A percentile compares a stretch with the other conserved stretches of the same genome.
Conservation (phyloP, 2,113 vertebrate species). For the Aramus guarauna region DNA sequence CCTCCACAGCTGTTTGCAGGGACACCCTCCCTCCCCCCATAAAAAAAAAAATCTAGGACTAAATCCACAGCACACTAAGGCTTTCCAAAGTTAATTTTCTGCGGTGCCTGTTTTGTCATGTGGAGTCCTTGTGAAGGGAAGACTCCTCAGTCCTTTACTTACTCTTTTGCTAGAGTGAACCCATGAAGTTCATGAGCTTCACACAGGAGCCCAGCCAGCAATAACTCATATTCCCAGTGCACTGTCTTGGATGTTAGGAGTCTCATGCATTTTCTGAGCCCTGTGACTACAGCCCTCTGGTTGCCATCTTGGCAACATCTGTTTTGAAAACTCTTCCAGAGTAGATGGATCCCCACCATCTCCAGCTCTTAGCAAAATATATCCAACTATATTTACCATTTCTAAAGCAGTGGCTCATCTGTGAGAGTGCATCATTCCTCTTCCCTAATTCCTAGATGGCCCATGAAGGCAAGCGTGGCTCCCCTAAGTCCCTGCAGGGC, state of each 20-base stretch:
- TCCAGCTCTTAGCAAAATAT: not conserved
- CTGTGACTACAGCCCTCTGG: not conserved
- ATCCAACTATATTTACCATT: not conserved
- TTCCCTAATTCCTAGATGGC: not conserved
- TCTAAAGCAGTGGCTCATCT: not conserved
- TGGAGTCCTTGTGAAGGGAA: not conserved
- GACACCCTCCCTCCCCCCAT: fast-evolving
- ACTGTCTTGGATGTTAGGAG: not conserved
- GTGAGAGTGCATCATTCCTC: not conserved
- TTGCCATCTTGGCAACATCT: not conserved
- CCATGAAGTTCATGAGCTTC: not conserved
- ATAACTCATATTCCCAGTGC: not conserved
- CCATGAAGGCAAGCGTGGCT: not conserved
- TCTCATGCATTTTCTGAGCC: not conserved
- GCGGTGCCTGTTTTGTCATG: not conserved
- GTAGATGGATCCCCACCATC: not conserved
- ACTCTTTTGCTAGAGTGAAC: not conserved
- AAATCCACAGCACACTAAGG: not conserved
- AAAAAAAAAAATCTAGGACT: not conserved
- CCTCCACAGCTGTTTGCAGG: not conserved
- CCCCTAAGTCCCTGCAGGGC: not conserved
- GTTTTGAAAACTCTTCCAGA: not conserved
- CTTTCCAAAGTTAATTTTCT: not conserved
- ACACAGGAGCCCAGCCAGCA: not conserved
- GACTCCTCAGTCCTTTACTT: not conserved